Base-by-base conservation (phyloP, 2,113 vertebrate genomes). In the Otocyon megalotis region DNA sequence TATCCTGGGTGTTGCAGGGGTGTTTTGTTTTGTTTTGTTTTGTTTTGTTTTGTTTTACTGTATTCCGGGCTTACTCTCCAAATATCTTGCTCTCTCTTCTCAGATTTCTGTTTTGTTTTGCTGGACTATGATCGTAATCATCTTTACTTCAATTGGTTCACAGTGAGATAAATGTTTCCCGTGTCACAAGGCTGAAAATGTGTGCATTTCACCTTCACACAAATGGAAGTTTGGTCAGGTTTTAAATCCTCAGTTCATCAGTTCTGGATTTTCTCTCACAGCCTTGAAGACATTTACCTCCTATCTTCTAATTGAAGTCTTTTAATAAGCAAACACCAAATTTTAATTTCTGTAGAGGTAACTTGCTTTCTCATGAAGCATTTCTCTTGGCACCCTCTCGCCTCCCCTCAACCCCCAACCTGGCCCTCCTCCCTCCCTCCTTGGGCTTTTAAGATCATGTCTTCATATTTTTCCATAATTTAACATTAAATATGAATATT, bases 331-430 rank as follows among this genome's bases (percentile, higher is more conserved):
- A 1, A 69, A 15, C 32, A 14, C 9, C 17, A 86, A n/a, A 17
- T 77, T 76, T 76, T 43, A 24, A 15, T 86, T 16, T 84, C 60
- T 84, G 35, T 43, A 16, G 12, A 11, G 4, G 15, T 11, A 24
- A 81, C 30, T n/a, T 26, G 56, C 6, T 60, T 56, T n/a, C 5
- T 80, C 15, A 43, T 19, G 24, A 24, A 62, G 43, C 4, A 1
- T 35, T 17, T 62, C 83, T 50, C 43, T 65, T 13, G 8, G 43
- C 43, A 43, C n/a, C 32, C 5, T 54, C 30, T n/a, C 50, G 32
- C 48, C 14, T 0, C 0, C 0, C 7, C 16, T 26, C 60, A 50
- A 20, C 10, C 30, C 32, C 4, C 19, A 69, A n/a, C 16, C 32
- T n/a, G 32, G 32, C 53, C 77, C 53, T 56, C 24, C 24, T 58